These are phyloP conservation scores for Formica exsecta DNA, from an alignment of 1,140 invertebrate genomes.

Conservation along the genomic window DNA sequence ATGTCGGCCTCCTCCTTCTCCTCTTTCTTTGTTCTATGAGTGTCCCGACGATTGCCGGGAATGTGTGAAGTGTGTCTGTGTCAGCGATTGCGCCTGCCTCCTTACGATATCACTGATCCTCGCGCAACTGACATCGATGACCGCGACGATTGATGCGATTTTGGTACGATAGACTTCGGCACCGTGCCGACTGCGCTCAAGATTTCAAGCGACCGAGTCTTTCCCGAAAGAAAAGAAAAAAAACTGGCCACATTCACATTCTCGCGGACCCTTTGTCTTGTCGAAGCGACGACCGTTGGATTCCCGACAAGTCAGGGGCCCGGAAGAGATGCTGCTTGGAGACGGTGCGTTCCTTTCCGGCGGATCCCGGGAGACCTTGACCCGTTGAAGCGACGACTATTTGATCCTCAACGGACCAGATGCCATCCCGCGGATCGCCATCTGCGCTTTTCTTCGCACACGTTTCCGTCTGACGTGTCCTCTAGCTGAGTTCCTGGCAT, in stretches of 20 bases:
- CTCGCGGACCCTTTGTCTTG: slow-evolving; percentile 36
- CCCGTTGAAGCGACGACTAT: slow-evolving; percentile 73
- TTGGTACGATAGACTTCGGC: slow-evolving; percentile 64
- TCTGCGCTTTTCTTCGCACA: slow-evolving; percentile 21
- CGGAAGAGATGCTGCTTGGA: slow-evolving; percentile 33
- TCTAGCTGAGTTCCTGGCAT: background rate
- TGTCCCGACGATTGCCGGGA: slow-evolving; percentile 24
- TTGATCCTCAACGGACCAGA: slow-evolving; percentile 64
- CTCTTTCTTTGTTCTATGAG: slow-evolving; percentile 63
- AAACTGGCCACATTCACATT: slow-evolving; percentile 65
- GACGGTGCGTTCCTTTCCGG: background rate
- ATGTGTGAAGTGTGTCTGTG: slow-evolving; percentile 47
- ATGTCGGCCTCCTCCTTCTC: slow-evolving; percentile 65
- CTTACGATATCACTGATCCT: slow-evolving; percentile 61
- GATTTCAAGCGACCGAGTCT: background rate
- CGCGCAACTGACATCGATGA: slow-evolving; percentile 9
- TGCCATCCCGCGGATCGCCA: slow-evolving; percentile 14
- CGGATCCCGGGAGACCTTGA: slow-evolving; percentile 33
- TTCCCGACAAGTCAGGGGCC: slow-evolving; percentile 54
- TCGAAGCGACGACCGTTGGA: slow-evolving; percentile 72
- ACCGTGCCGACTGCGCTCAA: slow-evolving; percentile 48
- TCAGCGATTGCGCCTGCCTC: slow-evolving; percentile 21
- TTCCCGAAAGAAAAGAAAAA: background rate
- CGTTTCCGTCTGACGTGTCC: slow-evolving; percentile 17
- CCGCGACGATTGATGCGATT: slow-evolving; percentile 69